A percentile compares a stretch with the other conserved stretches of the same genome.
phyloP scores from a whole-genome alignment of 2,797 vertebrate species.

The Trachops cirrhosus region DNA sequence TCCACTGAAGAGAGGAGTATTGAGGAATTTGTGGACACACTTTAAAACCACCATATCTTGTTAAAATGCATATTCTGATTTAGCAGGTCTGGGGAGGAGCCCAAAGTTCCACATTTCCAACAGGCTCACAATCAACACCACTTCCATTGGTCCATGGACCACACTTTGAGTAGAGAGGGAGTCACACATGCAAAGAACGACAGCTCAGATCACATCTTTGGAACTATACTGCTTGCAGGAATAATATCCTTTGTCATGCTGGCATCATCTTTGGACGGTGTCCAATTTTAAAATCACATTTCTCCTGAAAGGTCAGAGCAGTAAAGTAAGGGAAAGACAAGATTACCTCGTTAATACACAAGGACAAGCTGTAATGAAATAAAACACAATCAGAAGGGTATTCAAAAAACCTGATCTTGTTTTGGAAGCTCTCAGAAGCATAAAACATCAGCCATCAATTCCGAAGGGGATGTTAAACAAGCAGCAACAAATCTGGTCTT shows the following conservation, averaged over 20 bases:
- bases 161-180: background rate
- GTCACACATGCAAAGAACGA: background rate
- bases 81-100: background rate
- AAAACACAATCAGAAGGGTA: slow-evolving; percentile 19
- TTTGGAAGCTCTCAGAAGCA: slow-evolving; percentile 53
- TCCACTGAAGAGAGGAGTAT: background rate
- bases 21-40: background rate
- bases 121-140: background rate
- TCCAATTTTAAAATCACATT: slow-evolving; percentile 62
- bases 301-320: slow-evolving; percentile 63
- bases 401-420: slow-evolving; percentile 29
- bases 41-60: background rate
- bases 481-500: background rate
- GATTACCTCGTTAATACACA: slow-evolving; percentile 1
- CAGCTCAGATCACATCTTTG: background rate
- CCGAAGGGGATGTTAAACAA: slow-evolving; percentile 29
- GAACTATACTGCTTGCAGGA: background rate
- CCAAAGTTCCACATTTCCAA: background rate
- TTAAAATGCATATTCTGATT: background rate
- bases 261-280: slow-evolving; percentile 24
- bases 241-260: background rate
- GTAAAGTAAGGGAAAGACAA: slow-evolving; percentile 28
- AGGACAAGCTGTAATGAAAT: slow-evolving; percentile 53
- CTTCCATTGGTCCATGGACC: background rate
- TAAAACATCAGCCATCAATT: slow-evolving; percentile 15